Base-by-base conservation (phyloP, 1,140 invertebrate genomes). In the Calliphora vicina region DNA sequence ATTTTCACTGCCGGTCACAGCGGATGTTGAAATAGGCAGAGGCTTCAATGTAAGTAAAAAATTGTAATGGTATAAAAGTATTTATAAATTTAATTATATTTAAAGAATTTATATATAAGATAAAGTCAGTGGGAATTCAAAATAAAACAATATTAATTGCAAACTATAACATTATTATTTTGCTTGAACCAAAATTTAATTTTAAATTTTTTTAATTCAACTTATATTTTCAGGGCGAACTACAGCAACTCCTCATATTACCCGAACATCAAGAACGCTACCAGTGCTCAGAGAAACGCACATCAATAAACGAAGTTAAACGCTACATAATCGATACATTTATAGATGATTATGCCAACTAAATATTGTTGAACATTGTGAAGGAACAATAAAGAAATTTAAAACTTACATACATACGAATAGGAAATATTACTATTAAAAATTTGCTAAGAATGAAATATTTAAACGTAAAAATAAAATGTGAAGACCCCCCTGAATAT, bases 11-110 rank as follows among this genome's bases (percentile, higher is more conserved):
- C 89, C 89, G 50, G 81, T 88, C 83, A 87, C 88, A 29, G 89
- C 89, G 80, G 89, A 90, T 85, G 88, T 90, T 83, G 89, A 90
- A 87, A 88, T 90, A 85, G 89, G 89, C 86, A 87, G 89, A n/a
- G 87, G 88, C 82, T 90, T 90, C 85, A 88, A 87, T 86, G 89
- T 90, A 85, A 90, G 89, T 90, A 78, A 43, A n/a, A 73, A 4
- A 1, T 74, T 17, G 9, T 74, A 74, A 74, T 2, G 2, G 45
- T 50, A 50, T 50, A 50, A 50, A 50, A 6, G 12, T 50, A 50
- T 50, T 13, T 50, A 12, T 12, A 43, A 43, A 6, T 5, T 12
- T 43, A 43, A 43, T n/a, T 43, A 43, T 43, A 43, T 6, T 43
- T 43, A 12, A 43, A 43, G 42, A 43, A 6, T 43, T 43, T 43